phyloP scores from a whole-genome alignment of 35 echinoderm and acorn worm species.

The Diadema setosum region DNA sequence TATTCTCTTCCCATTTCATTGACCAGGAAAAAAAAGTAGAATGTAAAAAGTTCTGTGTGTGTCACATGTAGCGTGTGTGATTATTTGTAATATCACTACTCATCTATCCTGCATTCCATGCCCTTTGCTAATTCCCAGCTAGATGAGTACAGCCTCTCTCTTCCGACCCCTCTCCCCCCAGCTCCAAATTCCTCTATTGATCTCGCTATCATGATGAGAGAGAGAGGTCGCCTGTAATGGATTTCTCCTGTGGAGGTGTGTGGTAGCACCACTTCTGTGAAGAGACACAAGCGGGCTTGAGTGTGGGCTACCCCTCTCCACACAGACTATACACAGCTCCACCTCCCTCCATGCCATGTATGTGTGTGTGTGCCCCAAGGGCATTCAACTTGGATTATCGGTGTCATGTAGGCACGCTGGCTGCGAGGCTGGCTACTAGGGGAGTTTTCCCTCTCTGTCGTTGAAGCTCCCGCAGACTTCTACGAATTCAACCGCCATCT shows the following conservation, averaged over 20 bases:
- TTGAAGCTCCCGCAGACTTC: background rate
- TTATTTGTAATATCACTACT: no score
- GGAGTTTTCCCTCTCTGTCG: no score
- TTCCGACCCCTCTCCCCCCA: background rate
- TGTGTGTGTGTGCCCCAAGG: background rate
- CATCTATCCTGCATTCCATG: no score
- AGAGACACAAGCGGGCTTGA: background rate
- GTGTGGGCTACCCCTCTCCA: background rate
- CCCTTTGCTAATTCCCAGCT: no score
- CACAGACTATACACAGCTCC: background rate
- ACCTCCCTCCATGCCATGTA: background rate
- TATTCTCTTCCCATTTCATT: no score
- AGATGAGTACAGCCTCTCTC: no score
- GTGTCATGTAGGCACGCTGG: background rate
- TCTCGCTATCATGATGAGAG: background rate
- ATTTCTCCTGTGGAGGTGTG: background rate
- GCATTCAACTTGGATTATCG: conserved; percentile 9
- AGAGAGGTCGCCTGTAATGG: conserved; percentile 2
- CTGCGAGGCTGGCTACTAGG: background rate
- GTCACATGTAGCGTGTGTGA: no score
- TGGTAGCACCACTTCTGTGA: no score
- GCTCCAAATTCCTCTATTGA: background rate
- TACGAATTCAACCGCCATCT: conserved; percentile 4
- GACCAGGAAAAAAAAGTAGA: no score
- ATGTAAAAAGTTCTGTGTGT: no score